A percentile compares a stretch with the other conserved stretches of the same genome.
Evolutionary conservation across 2,113 vertebrate genomes (phyloP).

Genomic region (Panthera leo): DNA sequence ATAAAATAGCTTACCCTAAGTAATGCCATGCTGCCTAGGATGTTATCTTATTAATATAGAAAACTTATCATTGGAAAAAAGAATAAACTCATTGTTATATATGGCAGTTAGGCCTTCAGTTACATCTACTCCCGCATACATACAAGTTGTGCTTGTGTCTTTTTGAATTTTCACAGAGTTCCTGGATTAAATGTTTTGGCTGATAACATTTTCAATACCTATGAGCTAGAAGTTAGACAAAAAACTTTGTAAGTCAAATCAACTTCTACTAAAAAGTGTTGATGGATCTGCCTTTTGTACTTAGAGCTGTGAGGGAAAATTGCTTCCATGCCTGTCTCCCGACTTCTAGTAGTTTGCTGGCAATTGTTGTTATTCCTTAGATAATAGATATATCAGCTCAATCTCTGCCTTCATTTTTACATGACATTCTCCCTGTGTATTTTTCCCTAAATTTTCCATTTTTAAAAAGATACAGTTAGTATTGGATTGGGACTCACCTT

Average conservation of each 20-base stretch:
- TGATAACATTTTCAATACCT: not conserved
- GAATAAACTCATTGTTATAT: not conserved
- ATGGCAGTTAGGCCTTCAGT: not conserved
- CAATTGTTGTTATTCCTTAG: not conserved
- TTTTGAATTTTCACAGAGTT: slow-evolving; percentile 29
- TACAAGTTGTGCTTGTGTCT: not conserved
- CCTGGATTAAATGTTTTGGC: not conserved
- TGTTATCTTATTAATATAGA: not conserved
- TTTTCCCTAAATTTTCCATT: not conserved
- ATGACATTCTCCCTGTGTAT: not conserved
- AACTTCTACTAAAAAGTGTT: not conserved
- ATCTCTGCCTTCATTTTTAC: not conserved
- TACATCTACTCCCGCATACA: not conserved
- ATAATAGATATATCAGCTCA: not conserved
- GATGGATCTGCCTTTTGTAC: not conserved
- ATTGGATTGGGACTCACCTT: not conserved
- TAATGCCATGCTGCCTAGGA: not conserved
- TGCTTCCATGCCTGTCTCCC: not conserved
- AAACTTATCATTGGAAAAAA: not conserved
- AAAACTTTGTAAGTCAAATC: not conserved
- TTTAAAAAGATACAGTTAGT: not conserved
- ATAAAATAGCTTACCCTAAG: not conserved
- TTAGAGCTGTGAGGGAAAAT: not conserved
- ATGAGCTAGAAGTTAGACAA: not conserved
- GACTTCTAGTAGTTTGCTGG: not conserved